phyloP scores from a whole-genome alignment of 1,140 invertebrate genomes.

The Drosophila sp. region DNA sequence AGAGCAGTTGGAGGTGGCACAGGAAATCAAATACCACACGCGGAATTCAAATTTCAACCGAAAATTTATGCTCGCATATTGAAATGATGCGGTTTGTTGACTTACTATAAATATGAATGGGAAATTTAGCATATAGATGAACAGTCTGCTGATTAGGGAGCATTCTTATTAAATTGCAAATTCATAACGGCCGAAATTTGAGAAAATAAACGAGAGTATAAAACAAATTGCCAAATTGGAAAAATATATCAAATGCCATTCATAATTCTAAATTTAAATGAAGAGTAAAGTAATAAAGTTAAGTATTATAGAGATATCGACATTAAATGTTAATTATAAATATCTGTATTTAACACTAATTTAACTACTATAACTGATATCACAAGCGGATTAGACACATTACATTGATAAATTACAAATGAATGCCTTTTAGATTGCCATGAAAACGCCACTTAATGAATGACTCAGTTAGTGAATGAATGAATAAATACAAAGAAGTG shows the following conservation, averaged over 20 bases:
- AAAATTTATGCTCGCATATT: conserved; percentile 2
- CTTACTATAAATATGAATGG: conserved; percentile 34
- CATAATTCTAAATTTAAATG: background rate
- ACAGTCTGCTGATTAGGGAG: conserved; percentile 32
- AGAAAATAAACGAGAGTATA: conserved; percentile 38
- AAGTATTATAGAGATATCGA: too few relatives aligned
- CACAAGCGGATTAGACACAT: conserved; percentile 27
- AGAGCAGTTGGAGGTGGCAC: conserved; percentile 37
- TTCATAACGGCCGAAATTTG: conserved; percentile 54
- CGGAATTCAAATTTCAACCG: conserved; percentile 28
- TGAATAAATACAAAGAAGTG: conserved; percentile 12
- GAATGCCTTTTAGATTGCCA: conserved; percentile 44
- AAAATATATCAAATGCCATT: background rate
- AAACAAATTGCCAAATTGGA: conserved; percentile 8
- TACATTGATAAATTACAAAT: conserved; percentile 49
- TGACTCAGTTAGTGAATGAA: conserved; percentile 35
- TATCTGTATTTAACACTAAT: too few relatives aligned
- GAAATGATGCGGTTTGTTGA: conserved; percentile 1
- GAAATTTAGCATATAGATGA: conserved; percentile 41
- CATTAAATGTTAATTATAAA: background rate
- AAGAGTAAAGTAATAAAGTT: too few relatives aligned
- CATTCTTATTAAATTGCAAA: conserved; percentile 37
- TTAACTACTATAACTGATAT: conserved; percentile 29
- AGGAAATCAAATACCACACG: conserved; percentile 27
- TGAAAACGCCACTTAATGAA: conserved; percentile 45